These are phyloP conservation scores for Sphenopsis melanotis DNA, from an alignment of 2,797 vertebrate species.

Conservation along the genomic window DNA sequence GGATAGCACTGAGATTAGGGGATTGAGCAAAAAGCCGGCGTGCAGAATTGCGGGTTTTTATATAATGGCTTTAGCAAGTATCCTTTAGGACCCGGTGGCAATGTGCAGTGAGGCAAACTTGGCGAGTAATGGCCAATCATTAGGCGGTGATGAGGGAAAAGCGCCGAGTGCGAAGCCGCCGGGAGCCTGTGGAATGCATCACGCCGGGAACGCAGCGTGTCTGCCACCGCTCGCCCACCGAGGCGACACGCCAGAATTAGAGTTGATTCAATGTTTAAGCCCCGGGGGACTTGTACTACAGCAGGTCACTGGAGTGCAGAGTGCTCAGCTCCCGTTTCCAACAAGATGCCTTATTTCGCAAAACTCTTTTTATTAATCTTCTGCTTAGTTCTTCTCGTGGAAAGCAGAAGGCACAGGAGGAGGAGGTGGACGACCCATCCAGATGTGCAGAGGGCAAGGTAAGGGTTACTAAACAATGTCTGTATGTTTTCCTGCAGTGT, in stretches of 20 bases:
- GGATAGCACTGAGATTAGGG: slow-evolving; percentile 68
- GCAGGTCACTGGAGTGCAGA: slow-evolving; percentile 66
- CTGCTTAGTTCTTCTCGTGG: slow-evolving; percentile 76
- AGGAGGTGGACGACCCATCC: slow-evolving; percentile 80
- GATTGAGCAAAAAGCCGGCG: slow-evolving; percentile 68
- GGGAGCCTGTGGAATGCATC: slow-evolving; percentile 19
- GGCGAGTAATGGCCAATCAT: slow-evolving; percentile 68
- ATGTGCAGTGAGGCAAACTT: slow-evolving; percentile 48
- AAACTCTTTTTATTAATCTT: slow-evolving; percentile 78
- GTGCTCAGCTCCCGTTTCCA: slow-evolving; percentile 40
- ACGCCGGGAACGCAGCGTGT: neutral
- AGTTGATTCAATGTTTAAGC: slow-evolving; percentile 67
- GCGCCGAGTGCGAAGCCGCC: neutral
- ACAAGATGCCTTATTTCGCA: slow-evolving; percentile 78
- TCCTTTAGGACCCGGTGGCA: slow-evolving; percentile 66
- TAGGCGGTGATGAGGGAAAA: neutral
- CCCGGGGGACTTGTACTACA: slow-evolving; percentile 23
- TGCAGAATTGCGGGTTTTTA: slow-evolving; percentile 62
- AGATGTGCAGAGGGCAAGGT: slow-evolving; percentile 82
- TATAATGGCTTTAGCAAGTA: slow-evolving; percentile 71
- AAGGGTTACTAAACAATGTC: neutral
- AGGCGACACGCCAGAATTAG: neutral
- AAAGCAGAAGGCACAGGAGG: slow-evolving; percentile 80
- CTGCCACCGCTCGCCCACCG: neutral
- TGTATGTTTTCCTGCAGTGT: neutral